These are phyloP conservation scores for Apamea sordens DNA, from an alignment of 2,888 invertebrate genomes.

Conservation along the genomic window DNA sequence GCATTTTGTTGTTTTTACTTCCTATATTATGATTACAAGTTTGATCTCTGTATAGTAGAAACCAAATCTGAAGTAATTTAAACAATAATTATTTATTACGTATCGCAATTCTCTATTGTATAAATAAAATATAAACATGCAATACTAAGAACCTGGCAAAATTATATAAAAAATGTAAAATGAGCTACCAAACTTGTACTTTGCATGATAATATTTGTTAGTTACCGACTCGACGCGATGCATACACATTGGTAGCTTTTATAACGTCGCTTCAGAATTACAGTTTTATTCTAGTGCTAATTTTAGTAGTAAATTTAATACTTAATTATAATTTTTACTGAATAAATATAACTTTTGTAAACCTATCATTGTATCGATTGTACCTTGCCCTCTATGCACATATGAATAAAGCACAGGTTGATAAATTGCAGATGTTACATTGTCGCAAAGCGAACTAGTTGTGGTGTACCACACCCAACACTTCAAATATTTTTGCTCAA, in stretches of 20 bases:
- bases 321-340: conserved; percentile 83
- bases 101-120: conserved; percentile 70
- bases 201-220: conserved; percentile 73
- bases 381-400: conserved; percentile 75
- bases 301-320: conserved; percentile 83
- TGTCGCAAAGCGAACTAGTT: conserved; percentile 39
- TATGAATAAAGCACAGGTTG: conserved; percentile 66
- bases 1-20: conserved; percentile 83
- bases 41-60: conserved; percentile 87
- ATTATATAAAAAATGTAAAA: conserved; percentile 69
- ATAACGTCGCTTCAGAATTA: conserved; percentile 72
- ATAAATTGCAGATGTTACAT: conserved; percentile 51
- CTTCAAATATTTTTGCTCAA: conserved; percentile 63
- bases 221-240: conserved; percentile 77
- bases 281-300: conserved; percentile 81
- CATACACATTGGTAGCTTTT: conserved; percentile 70
- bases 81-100: conserved; percentile 76
- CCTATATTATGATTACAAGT: conserved; percentile 78
- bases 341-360: conserved; percentile 83
- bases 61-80: conserved; percentile 82
- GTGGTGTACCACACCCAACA: conserved; percentile 32
- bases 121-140: conserved; percentile 69
- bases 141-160: conserved; percentile 70
- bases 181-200: conserved; percentile 68
- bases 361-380: conserved; percentile 80